phyloP scores from a whole-genome alignment of 2,113 vertebrate genomes.

The Micromys minutus region DNA sequence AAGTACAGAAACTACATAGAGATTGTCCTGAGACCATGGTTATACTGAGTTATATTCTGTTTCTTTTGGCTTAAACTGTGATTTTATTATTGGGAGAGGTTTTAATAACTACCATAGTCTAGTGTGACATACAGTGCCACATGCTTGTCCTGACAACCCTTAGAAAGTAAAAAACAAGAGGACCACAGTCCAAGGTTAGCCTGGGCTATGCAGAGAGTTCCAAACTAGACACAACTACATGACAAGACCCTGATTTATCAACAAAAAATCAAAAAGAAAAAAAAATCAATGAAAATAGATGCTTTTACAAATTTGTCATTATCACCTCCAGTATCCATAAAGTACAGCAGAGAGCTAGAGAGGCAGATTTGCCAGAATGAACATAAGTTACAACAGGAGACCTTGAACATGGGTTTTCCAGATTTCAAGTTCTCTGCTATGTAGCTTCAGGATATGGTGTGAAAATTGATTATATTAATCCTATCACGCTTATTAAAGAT shows the following conservation, averaged over 20 bases:
- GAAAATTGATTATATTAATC: conserved; percentile 68
- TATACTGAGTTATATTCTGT: neutral
- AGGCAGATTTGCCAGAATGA: neutral
- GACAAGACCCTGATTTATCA: neutral
- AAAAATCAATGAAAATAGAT: neutral
- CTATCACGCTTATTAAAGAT: conserved; percentile 43
- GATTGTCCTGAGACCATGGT: neutral
- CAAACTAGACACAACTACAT: neutral
- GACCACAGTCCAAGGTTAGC: neutral
- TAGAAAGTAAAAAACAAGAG: neutral
- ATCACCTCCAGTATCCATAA: conserved; percentile 22
- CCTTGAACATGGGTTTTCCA: conserved; percentile 19
- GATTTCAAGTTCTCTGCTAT: neutral
- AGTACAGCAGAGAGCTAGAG: neutral
- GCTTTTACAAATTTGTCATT: neutral
- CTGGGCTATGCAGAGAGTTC: neutral
- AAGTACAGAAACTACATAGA: neutral
- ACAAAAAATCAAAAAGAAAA: neutral
- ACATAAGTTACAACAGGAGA: neutral
- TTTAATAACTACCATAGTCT: neutral
- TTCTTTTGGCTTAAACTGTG: neutral
- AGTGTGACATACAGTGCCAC: neutral
- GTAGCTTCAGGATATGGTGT: conserved; percentile 25
- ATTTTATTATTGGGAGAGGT: neutral
- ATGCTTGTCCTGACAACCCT: neutral